Conservation (phyloP, 1,140 invertebrate genomes). For the Procambarus clarkii region DNA sequence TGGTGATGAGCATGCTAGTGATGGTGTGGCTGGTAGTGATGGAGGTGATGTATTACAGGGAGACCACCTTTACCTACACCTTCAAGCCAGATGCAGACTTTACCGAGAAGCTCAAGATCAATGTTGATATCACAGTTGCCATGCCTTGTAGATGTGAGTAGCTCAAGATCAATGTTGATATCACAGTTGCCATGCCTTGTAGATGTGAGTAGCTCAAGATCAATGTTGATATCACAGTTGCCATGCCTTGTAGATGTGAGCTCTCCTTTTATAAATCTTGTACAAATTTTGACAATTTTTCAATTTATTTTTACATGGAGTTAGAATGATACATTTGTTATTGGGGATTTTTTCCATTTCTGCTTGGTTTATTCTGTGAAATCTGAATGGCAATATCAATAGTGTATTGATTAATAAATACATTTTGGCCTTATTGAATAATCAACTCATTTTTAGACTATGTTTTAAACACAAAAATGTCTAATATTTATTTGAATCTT, state of each 20-base stretch:
- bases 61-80: slow-evolving; percentile 89
- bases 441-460: too few species aligned
- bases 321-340: too few species aligned
- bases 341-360: too few species aligned
- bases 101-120: slow-evolving; percentile 92
- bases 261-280: too few species aligned
- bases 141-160: slow-evolving; percentile 89
- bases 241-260: slow-evolving; percentile 90
- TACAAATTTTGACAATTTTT: too few species aligned
- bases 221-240: slow-evolving; percentile 95
- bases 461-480: too few species aligned
- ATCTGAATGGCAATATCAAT: too few species aligned
- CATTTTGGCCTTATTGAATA: too few species aligned
- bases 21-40: slow-evolving; percentile 88
- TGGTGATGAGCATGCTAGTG: slow-evolving; percentile 85
- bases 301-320: too few species aligned
- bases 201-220: slow-evolving; percentile 86
- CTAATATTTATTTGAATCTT: too few species aligned
- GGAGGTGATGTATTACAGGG: slow-evolving; percentile 89
- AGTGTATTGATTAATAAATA: too few species aligned
- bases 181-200: slow-evolving; percentile 96
- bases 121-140: slow-evolving; percentile 95
- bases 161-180: slow-evolving; percentile 93
- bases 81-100: slow-evolving; percentile 93
- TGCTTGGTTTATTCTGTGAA: too few species aligned